These are phyloP conservation scores for Taenioides sp. DNA, from an alignment of 2,797 vertebrate species.

Conservation along the genomic window DNA sequence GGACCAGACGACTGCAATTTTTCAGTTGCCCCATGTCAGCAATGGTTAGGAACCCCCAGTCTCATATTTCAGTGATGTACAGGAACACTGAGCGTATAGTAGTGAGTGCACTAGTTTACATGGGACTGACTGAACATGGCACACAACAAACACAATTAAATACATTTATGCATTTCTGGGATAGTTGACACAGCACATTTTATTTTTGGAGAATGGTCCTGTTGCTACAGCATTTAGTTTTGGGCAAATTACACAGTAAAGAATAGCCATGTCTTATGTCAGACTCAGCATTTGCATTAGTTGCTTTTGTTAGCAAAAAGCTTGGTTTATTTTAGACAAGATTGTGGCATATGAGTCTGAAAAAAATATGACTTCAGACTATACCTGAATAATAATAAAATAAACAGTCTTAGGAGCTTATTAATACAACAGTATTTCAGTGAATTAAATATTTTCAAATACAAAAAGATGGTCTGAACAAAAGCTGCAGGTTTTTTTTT, in stretches of 20 bases:
- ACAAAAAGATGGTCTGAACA: background rate
- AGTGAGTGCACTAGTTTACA: background rate
- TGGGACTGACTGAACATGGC: background rate
- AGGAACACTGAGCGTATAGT: background rate
- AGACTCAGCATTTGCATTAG: constrained; percentile 1
- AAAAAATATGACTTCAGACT: background rate
- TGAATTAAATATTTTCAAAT: background rate
- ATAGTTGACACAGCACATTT: background rate
- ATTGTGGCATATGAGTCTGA: background rate
- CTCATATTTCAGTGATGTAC: background rate
- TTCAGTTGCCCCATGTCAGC: too few relatives aligned
- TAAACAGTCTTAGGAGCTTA: too few relatives aligned
- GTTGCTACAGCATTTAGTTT: background rate
- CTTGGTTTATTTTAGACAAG: background rate
- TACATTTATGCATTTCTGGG: background rate
- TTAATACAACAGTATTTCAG: too few relatives aligned
- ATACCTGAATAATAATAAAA: background rate
- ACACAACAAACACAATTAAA: background rate
- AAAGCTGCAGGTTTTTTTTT: background rate
- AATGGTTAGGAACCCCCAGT: background rate
- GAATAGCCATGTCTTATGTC: background rate
- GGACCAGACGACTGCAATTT: background rate
- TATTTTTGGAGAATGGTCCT: background rate
- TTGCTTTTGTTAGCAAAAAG: background rate
- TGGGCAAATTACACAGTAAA: background rate